A percentile compares a stretch with the other conserved stretches of the same genome.
Conservation (phyloP, 2,888 invertebrate genomes). For the Caenorhabditis sp. region DNA sequence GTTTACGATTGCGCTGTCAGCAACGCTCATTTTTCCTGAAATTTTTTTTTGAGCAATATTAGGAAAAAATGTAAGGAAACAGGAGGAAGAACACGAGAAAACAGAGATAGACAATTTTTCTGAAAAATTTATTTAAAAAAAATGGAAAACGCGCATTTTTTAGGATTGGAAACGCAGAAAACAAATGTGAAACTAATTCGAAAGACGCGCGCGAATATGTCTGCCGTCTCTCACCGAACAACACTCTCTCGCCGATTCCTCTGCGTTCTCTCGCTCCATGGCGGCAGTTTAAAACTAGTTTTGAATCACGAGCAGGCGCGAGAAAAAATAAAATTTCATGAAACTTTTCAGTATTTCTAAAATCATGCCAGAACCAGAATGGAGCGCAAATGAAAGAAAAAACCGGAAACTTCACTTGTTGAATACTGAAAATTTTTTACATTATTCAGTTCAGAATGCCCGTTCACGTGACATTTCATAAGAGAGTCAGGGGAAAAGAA, state of each 20-base stretch:
- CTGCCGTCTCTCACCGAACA: slow-evolving; percentile 15
- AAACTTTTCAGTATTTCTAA: too few relatives aligned
- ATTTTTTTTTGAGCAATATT: not conserved
- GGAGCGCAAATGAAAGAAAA: too few relatives aligned
- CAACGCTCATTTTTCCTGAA: slow-evolving; percentile 28
- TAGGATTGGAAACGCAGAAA: not conserved
- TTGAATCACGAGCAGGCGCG: too few relatives aligned
- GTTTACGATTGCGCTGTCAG: slow-evolving; percentile 19
- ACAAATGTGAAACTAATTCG: slow-evolving; percentile 6
- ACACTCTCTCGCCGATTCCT: slow-evolving; percentile 1
- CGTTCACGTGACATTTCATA: not conserved
- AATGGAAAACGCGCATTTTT: not conserved
- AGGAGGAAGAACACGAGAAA: too few relatives aligned
- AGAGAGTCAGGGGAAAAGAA: too few relatives aligned
- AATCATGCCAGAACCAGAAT: too few relatives aligned
- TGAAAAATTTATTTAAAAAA: too few relatives aligned
- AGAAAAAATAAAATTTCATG: too few relatives aligned
- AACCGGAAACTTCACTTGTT: too few relatives aligned
- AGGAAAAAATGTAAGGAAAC: not conserved
- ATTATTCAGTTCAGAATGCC: too few relatives aligned
- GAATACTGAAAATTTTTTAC: too few relatives aligned
- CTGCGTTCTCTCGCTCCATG: not conserved
- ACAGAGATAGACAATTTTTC: too few relatives aligned
- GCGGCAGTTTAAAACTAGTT: not conserved
- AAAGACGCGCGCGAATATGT: slow-evolving; percentile 28